These are phyloP conservation scores for Urocynchramus pylzowi DNA, from an alignment of 2,113 vertebrate species.

Conservation along the genomic window DNA sequence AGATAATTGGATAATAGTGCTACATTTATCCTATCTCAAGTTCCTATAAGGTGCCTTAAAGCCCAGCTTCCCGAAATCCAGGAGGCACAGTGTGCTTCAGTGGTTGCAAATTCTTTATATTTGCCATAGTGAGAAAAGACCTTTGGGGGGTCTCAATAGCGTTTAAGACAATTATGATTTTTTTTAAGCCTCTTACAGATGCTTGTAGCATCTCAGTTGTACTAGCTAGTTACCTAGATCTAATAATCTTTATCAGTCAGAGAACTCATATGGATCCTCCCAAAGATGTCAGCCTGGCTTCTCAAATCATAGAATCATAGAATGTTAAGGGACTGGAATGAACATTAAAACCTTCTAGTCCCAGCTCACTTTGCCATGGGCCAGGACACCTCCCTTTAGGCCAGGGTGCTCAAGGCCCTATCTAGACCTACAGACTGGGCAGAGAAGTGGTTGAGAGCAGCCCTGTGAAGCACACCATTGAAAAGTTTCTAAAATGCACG, in stretches of 20 bases:
- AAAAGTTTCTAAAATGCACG: background rate
- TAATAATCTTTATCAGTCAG: background rate
- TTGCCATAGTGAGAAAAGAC: background rate
- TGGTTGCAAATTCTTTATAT: background rate
- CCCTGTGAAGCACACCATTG: fast-evolving
- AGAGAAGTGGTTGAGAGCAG: background rate
- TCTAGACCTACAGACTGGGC: background rate
- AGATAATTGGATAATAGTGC: background rate
- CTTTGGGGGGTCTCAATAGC: background rate
- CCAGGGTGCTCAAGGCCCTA: background rate
- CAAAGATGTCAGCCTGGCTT: background rate
- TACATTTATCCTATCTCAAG: background rate
- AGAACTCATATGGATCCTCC: background rate
- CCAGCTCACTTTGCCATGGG: background rate
- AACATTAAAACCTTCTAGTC: background rate
- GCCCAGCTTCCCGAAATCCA: background rate
- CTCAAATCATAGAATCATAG: background rate
- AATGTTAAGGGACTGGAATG: background rate
- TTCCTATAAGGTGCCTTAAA: background rate
- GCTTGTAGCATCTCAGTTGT: background rate
- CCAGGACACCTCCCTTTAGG: background rate
- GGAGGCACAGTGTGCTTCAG: background rate
- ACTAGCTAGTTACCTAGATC: background rate
- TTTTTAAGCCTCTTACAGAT: background rate
- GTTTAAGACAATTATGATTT: background rate